These are phyloP conservation scores for Parauchenoglanis ngamensis DNA, from an alignment of 2,797 vertebrate genomes.

Conservation along the genomic window DNA sequence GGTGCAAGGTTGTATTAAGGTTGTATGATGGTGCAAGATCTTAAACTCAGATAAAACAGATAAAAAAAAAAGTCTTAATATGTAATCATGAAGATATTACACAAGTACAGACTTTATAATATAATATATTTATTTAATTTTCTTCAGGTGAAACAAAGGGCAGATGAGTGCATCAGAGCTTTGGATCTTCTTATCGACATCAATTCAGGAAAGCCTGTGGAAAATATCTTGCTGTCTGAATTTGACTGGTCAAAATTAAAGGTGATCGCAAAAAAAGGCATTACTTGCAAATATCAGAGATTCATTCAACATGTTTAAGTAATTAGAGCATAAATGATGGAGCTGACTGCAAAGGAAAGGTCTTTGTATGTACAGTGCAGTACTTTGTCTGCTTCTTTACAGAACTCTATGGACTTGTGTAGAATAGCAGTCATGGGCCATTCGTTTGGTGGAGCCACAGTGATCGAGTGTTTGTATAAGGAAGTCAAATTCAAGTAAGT, in stretches of 20 bases:
- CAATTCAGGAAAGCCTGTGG: slow-evolving; percentile 76
- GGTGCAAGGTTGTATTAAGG: not conserved
- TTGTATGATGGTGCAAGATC: not conserved
- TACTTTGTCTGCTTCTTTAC: slow-evolving; percentile 20
- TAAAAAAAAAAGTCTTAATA: not conserved
- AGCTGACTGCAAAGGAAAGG: not conserved
- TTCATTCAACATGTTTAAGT: not conserved
- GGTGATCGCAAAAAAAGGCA: slow-evolving; percentile 67
- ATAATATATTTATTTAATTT: not conserved
- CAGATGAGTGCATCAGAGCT: slow-evolving; percentile 85
- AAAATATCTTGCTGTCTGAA: slow-evolving; percentile 77
- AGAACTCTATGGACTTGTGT: slow-evolving; percentile 87
- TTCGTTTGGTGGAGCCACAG: slow-evolving; percentile 93
- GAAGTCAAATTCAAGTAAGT: slow-evolving; percentile 89
- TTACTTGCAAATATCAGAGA: not conserved
- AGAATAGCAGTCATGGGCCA: slow-evolving; percentile 87
- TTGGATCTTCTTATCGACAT: slow-evolving; percentile 83
- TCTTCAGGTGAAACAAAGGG: slow-evolving; percentile 84
- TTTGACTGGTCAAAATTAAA: slow-evolving; percentile 84
- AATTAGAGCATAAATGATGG: not conserved
- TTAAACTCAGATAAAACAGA: not conserved
- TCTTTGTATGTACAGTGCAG: too few species aligned
- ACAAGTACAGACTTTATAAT: not conserved
- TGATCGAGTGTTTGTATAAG: slow-evolving; percentile 86
- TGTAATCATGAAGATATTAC: not conserved